Percentiles rank a stretch among this genome's conserved stretches.
Evolutionary conservation across 2,888 invertebrate species (phyloP).

Genomic region (Cosmopolites sordidus): DNA sequence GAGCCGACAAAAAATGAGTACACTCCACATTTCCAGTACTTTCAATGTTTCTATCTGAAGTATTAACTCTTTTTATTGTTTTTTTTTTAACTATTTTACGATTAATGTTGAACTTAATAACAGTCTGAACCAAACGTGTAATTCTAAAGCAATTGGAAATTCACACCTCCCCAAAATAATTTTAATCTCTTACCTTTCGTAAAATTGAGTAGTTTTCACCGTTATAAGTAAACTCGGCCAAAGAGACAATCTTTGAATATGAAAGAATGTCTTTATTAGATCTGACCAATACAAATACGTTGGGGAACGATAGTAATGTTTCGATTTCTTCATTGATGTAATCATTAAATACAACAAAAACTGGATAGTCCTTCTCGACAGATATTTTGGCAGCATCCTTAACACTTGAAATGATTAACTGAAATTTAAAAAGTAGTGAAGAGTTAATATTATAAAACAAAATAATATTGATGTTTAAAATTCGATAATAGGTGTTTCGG

Average conservation of each 20-base stretch:
- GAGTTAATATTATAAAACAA: too few relatives aligned
- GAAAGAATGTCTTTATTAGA: conserved; percentile 32
- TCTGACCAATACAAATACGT: conserved; percentile 39
- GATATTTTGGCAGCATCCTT: conserved; percentile 38
- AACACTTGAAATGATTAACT: conserved; percentile 39
- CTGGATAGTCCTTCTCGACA: conserved; percentile 39
- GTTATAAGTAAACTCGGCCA: conserved; percentile 37
- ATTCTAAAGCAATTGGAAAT: too few relatives aligned
- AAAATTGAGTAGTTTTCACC: conserved; percentile 39
- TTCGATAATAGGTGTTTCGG: too few relatives aligned
- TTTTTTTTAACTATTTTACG: too few relatives aligned
- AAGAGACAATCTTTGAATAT: conserved; percentile 33
- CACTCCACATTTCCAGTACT: too few relatives aligned
- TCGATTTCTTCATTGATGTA: conserved; percentile 37
- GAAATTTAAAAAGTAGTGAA: conserved; percentile 29
- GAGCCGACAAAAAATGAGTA: too few relatives aligned
- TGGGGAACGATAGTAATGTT: conserved; percentile 36
- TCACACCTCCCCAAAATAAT: too few relatives aligned
- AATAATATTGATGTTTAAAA: too few relatives aligned
- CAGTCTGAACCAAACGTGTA: too few relatives aligned
- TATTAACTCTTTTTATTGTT: too few relatives aligned
- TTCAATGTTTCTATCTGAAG: too few relatives aligned
- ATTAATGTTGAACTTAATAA: too few relatives aligned
- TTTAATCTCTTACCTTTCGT: conserved; percentile 37
- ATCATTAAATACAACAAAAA: conserved; percentile 40